Percentiles rank a stretch among this genome's conserved stretches.
These are phyloP conservation scores for Micromesistius poutassou DNA, from an alignment of 2,797 vertebrate species.

Conservation along the genomic window DNA sequence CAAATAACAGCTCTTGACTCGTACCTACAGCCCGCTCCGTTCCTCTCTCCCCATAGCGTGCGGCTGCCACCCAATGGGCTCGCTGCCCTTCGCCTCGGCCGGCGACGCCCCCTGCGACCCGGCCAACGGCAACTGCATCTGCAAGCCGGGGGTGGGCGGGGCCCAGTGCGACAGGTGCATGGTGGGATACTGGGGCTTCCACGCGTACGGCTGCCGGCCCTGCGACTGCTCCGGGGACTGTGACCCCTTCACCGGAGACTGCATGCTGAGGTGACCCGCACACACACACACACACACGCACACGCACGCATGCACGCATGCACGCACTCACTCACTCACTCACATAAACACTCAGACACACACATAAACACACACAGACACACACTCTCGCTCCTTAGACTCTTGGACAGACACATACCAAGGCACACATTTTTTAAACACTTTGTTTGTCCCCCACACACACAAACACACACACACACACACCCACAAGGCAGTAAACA, in stretches of 20 bases:
- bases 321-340: background rate
- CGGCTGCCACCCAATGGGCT: slow-evolving; percentile 85
- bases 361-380: background rate
- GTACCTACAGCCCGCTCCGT: background rate
- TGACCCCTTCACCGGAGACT: slow-evolving; percentile 87
- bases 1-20: background rate
- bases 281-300: too few species aligned
- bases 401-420: too few species aligned
- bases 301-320: too few species aligned
- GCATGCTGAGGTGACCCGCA: slow-evolving; percentile 75
- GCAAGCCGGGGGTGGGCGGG: slow-evolving; percentile 89
- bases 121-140: slow-evolving; percentile 87
- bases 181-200: slow-evolving; percentile 94
- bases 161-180: slow-evolving; percentile 86
- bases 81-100: slow-evolving; percentile 72
- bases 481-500: background rate
- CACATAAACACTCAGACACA: background rate
- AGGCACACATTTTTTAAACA: too few species aligned
- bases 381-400: too few species aligned
- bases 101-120: slow-evolving; percentile 78
- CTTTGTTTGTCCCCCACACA: background rate
- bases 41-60: slow-evolving; percentile 73
- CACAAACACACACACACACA: background rate
- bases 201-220: slow-evolving; percentile 87
- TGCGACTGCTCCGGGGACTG: slow-evolving; percentile 90